Evolutionary conservation across 1,140 invertebrate species (phyloP), one percentile per base, ranked within the genome.

Genomic region (Psilanteris sp.): DNA sequence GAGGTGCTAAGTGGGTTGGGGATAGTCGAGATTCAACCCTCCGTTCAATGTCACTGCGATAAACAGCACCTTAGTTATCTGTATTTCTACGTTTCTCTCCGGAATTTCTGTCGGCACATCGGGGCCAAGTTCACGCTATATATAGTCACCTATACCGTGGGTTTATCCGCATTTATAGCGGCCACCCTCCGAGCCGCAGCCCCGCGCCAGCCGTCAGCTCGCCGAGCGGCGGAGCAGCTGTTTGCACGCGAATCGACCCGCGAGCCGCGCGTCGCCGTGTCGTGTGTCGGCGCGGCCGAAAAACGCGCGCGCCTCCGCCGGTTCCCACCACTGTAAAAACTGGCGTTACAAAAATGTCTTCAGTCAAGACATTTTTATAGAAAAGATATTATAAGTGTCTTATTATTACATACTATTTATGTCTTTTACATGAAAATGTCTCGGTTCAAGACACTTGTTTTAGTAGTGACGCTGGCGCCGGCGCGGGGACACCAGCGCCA

Each of bases 41-140:
- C 77, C 76, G 78, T 87, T 87, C 80, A 84, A 83, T 84, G 84
- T 85, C 84, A 81, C 79, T 82, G 83, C 81, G 85, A 86, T 82
- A 87, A 85, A 86, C 85, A n/a, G n/a, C 85, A 81, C 78, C 83
- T 80, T 82, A 73, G 83, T 85, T 86, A 85, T 87, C 85, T 83
- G 82, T 86, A 85, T 85, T 85, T 86, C 84, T 86, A 82, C 83
- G 84, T 85, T 85, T 86, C 82, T 84, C 84, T 85, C 79, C 71
- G 83, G 84, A 73, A 73, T 77, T 70, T 66, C 70, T 68, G 62
- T n/a, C 68, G 64, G 62, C 59, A 68, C 75, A 78, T 64, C 41
- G 72, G 68, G 77, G 77, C 77, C 77, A 79, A 79, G 77, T 79
- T 79, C 77, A 76, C 26, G 55, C 77, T 77, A 76, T 77, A 79